Evolutionary conservation across 2,888 invertebrate genomes (phyloP), one percentile per base, ranked within the genome.

Genomic region (Caradrina kadenii): DNA sequence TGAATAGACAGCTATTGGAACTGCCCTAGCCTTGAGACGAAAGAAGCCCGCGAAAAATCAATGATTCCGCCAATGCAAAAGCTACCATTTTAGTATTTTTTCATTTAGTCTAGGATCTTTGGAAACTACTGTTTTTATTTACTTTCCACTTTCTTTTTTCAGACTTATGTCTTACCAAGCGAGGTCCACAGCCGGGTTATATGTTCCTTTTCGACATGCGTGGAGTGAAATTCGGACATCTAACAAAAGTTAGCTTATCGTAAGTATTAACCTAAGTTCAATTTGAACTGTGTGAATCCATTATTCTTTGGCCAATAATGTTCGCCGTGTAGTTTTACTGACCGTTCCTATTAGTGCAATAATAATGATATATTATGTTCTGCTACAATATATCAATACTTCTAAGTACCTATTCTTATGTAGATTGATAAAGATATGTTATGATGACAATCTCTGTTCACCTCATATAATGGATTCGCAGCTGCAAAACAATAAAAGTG

Each of bases 131-230:
- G 52, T 39, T 17, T 39, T 39, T 53, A 26, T 52, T 17, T 11
- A 42, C 35, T 26, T 39, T 58, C 0, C 48, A 5, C 4, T 81
- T 78, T 62, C 64, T 21, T 65, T 71, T 93, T 93, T 22, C 92
- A 96, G 97, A 97, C 86, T 94, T 96, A 19, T 96, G 96, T 68
- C 88, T 97, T 0, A 92, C 94, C 81, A 94, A 95, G 62, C 91
- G 96, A 6, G 97, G 97, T 2, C 97, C 97, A 5, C 96, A 96
- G 13, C 96, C 96, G 0, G 97, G 97, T 0, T 96, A 96, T 73
- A 93, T 97, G 35, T 96, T 97, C 86, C 93, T 97, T 0, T 97
- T 97, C 77, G 97, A 97, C 87, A 97, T 97, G 96, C 92, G 93
- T 50, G 97, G 97, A 0, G 97, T 97, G 0, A 95, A 94, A 72